phyloP scores from a whole-genome alignment of 1,140 invertebrate genomes.

The Centruroides sculpturatus region DNA sequence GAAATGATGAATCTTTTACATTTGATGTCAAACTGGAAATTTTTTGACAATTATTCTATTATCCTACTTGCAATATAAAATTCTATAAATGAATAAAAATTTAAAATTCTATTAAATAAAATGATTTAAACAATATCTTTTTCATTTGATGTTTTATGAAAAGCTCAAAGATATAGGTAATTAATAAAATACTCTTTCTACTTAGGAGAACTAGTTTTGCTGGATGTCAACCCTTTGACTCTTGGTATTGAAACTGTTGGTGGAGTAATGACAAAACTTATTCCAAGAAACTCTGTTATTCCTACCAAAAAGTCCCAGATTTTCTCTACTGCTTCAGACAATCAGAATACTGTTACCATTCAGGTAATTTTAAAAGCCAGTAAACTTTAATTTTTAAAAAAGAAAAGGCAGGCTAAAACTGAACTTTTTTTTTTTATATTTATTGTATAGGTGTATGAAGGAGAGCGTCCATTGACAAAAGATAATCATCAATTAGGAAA shows the following conservation, averaged over 20 bases:
- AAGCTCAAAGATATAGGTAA: neutral
- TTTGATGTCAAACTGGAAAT: too few species aligned
- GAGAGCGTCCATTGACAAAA: slow-evolving; percentile 98
- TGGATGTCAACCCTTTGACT: slow-evolving; percentile 96
- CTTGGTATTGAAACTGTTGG: slow-evolving; percentile 99
- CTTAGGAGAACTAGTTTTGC: slow-evolving; percentile 76
- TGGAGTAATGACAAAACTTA: slow-evolving; percentile 98
- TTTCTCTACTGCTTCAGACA: slow-evolving; percentile 97
- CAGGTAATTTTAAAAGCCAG: slow-evolving; percentile 37
- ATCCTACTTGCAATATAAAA: too few species aligned
- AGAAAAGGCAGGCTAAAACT: too few species aligned
- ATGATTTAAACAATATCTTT: too few species aligned
- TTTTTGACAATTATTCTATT: too few species aligned
- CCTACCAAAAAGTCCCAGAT: slow-evolving; percentile 99
- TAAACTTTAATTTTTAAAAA: too few species aligned
- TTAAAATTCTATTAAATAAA: too few species aligned
- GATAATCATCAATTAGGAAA: slow-evolving; percentile 96
- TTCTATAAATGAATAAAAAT: too few species aligned
- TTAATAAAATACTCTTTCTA: neutral
- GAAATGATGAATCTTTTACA: too few species aligned
- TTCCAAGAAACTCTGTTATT: slow-evolving; percentile 94
- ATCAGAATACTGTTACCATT: slow-evolving; percentile 97
- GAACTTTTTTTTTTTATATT: too few species aligned
- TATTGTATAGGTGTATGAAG: slow-evolving; percentile 58
- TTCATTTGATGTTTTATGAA: too few species aligned